Conservation (phyloP, 2,113 vertebrate species). For the Scophthalmus maximus region DNA sequence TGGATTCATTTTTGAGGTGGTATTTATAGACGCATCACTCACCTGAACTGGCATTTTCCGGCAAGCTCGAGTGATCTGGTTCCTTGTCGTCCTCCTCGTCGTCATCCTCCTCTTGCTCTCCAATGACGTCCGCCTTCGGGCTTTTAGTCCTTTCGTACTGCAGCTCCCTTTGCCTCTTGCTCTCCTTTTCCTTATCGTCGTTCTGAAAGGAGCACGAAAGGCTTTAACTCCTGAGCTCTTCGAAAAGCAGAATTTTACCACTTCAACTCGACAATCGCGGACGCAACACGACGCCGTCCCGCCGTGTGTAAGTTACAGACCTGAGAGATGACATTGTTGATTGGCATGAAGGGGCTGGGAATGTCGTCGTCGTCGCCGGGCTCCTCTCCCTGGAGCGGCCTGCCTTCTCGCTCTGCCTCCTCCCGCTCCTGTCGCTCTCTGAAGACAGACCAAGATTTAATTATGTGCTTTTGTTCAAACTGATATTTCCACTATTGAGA, state of each 20-base stretch:
- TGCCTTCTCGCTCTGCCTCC: slow-evolving; percentile 82
- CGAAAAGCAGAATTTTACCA: background rate
- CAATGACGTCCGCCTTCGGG: slow-evolving; percentile 30
- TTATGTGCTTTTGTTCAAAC: too few relatives aligned
- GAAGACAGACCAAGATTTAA: slow-evolving; percentile 29
- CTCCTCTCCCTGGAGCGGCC: slow-evolving; percentile 75
- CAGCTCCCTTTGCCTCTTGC: slow-evolving; percentile 67
- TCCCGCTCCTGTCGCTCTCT: slow-evolving; percentile 86
- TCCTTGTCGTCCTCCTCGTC: slow-evolving; percentile 82
- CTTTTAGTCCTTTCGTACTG: slow-evolving; percentile 64
- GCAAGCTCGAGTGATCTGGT: slow-evolving; percentile 78
- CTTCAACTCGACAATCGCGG: background rate
- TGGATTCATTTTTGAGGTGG: background rate
- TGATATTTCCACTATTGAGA: too few relatives aligned
- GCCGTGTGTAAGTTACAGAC: slow-evolving; percentile 67
- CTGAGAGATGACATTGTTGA: slow-evolving; percentile 86
- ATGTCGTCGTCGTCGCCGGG: slow-evolving; percentile 77
- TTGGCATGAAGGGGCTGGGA: slow-evolving; percentile 91
- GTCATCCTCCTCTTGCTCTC: slow-evolving; percentile 79
- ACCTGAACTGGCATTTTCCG: slow-evolving; percentile 84
- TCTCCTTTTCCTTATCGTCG: slow-evolving; percentile 86
- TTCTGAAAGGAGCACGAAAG: slow-evolving; percentile 76
- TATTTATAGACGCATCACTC: slow-evolving; percentile 4
- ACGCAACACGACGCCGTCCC: background rate
- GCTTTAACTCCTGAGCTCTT: too few relatives aligned